Evolutionary conservation across 35 echinoderm and acorn worm species (phyloP).

Genomic region (Hemicentrotus pulcherrimus): DNA sequence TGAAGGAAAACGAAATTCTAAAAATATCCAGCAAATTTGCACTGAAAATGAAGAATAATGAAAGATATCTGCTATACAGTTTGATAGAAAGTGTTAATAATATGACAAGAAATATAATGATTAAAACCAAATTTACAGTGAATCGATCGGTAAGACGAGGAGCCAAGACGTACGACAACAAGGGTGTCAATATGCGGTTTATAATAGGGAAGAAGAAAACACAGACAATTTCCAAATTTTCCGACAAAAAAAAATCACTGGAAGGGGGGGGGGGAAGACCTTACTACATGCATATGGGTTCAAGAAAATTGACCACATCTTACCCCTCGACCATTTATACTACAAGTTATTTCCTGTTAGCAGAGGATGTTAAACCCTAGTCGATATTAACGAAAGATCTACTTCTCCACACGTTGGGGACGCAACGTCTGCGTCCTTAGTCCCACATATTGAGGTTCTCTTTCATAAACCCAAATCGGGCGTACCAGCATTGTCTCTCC

Average conservation of each 20-base stretch:
- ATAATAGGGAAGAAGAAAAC: too few species aligned
- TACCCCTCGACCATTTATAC: not conserved
- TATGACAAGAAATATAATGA: too few species aligned
- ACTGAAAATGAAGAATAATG: too few species aligned
- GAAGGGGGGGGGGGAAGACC: not conserved
- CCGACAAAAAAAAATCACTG: not conserved
- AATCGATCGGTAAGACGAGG: too few species aligned
- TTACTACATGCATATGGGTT: not conserved
- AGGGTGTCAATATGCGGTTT: too few species aligned
- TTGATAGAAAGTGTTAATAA: too few species aligned
- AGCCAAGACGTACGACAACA: too few species aligned
- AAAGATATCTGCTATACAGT: too few species aligned
- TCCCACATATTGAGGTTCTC: not conserved
- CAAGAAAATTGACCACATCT: not conserved
- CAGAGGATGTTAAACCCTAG: not conserved
- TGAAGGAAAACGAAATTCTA: too few species aligned
- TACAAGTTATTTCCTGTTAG: not conserved
- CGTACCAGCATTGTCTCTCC: slow-evolving; percentile 25
- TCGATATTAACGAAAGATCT: not conserved
- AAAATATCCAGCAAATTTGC: too few species aligned
- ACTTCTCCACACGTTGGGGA: not conserved
- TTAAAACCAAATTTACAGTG: too few species aligned
- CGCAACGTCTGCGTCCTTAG: not conserved
- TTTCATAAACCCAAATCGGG: slow-evolving; percentile 15
- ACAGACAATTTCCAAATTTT: not conserved